Evolutionary conservation across 2,888 invertebrate genomes (phyloP).

Genomic region (Glomeris marginata): DNA sequence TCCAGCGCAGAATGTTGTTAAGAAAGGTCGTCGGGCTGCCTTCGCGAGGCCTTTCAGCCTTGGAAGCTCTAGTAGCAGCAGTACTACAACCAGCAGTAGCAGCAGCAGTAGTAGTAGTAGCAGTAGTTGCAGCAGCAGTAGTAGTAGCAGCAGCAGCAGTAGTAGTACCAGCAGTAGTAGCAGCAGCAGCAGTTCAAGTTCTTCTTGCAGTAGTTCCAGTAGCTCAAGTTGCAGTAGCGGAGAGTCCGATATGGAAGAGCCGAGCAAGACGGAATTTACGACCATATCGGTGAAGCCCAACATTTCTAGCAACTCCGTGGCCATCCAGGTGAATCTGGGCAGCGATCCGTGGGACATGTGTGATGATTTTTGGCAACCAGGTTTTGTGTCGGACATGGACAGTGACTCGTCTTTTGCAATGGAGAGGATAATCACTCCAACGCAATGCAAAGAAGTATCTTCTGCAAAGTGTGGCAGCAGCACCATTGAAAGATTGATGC

Average conservation of each 20-base stretch:
- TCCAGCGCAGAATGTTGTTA: no score
- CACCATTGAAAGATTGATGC: no score
- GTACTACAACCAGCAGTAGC: background rate
- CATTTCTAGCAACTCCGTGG: conserved; percentile 14
- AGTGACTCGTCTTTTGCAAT: conserved; percentile 1
- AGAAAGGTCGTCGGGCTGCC: no score
- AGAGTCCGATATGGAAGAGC: conserved; percentile 1
- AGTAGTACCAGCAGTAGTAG: background rate
- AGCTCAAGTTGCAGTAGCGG: no score
- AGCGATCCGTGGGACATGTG: background rate
- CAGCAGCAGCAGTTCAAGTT: no score
- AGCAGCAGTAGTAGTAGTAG: background rate
- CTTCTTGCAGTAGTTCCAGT: background rate
- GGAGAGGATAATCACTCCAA: conserved; percentile 7
- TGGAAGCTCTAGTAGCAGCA: background rate
- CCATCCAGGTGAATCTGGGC: conserved; percentile 7
- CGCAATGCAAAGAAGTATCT: conserved; percentile 4
- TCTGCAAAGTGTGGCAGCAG: no score
- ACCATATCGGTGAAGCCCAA: conserved; percentile 15
- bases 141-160: background rate
- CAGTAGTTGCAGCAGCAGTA: background rate
- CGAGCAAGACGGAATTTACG: conserved; percentile 11
- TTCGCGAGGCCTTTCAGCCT: no score
- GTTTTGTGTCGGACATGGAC: conserved; percentile 9
- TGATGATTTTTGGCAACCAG: conserved; percentile 11